Evolutionary conservation across 2,888 invertebrate species (phyloP).

Genomic region (Caenorhabditis sp.): DNA sequence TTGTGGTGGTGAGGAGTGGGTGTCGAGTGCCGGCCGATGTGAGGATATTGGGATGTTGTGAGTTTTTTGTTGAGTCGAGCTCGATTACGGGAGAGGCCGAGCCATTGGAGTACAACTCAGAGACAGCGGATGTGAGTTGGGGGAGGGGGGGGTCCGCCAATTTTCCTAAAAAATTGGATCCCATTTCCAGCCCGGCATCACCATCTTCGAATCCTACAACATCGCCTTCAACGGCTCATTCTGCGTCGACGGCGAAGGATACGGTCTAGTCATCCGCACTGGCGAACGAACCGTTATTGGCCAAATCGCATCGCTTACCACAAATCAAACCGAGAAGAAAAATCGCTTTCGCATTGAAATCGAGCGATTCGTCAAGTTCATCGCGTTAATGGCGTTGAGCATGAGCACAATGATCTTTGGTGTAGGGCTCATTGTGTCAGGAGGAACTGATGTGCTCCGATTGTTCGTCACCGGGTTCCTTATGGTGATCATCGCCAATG

Average conservation of each 20-base stretch:
- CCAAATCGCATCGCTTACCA: conserved; percentile 53
- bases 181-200: background rate
- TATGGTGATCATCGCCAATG: conserved; percentile 59
- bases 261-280: conserved; percentile 59
- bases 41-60: conserved; percentile 47
- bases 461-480: conserved; percentile 62
- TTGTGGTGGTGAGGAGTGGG: conserved; percentile 58
- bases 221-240: conserved; percentile 59
- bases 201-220: conserved; percentile 53
- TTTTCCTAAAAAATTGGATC: no score
- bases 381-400: conserved; percentile 55
- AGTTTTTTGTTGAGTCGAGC: conserved; percentile 61
- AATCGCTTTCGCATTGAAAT: conserved; percentile 57
- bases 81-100: conserved; percentile 65
- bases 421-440: conserved; percentile 47
- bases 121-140: conserved; percentile 49
- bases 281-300: conserved; percentile 57
- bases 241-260: conserved; percentile 65
- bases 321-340: conserved; percentile 45
- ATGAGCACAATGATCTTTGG: conserved; percentile 57
- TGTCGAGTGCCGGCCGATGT: conserved; percentile 61
- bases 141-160: no score
- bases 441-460: conserved; percentile 46
- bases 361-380: conserved; percentile 57
- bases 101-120: conserved; percentile 56